phyloP scores from a whole-genome alignment of 1,140 invertebrate species.

The Leptinotarsa texana region DNA sequence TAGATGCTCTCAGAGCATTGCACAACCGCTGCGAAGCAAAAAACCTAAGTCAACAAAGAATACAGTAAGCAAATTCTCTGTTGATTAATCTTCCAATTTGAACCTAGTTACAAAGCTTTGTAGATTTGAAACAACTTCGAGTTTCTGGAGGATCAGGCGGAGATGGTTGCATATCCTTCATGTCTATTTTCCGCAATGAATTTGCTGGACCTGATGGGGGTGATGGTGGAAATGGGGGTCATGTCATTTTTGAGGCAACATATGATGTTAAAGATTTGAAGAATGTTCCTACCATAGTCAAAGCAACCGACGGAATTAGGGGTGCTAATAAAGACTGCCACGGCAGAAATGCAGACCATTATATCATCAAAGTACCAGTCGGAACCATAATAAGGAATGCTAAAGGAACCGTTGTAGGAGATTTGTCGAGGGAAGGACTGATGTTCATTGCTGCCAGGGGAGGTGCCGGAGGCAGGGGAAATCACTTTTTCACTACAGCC shows the following conservation, averaged over 20 bases:
- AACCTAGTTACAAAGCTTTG: constrained; percentile 64
- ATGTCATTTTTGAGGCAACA: constrained; percentile 85
- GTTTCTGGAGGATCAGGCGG: constrained; percentile 86
- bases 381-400: constrained; percentile 81
- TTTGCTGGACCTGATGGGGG: constrained; percentile 93
- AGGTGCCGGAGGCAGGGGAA: constrained; percentile 93
- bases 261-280: constrained; percentile 74
- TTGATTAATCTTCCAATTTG: not conserved
- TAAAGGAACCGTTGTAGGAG: constrained; percentile 68
- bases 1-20: constrained; percentile 38
- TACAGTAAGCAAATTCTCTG: constrained; percentile 46
- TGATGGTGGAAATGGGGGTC: constrained; percentile 96
- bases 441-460: constrained; percentile 94
- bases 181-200: constrained; percentile 78
- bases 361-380: constrained; percentile 79
- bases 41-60: constrained; percentile 60
- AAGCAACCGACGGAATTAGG: constrained; percentile 71
- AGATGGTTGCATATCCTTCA: constrained; percentile 87
- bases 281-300: constrained; percentile 64
- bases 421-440: constrained; percentile 69
- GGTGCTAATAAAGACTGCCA: constrained; percentile 80
- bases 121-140: constrained; percentile 68
- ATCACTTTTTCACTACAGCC: constrained; percentile 86
- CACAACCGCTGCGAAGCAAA: constrained; percentile 57
- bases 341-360: constrained; percentile 79